Conservation (phyloP, 2,113 vertebrate genomes). For the Amphiprion ocellaris region DNA sequence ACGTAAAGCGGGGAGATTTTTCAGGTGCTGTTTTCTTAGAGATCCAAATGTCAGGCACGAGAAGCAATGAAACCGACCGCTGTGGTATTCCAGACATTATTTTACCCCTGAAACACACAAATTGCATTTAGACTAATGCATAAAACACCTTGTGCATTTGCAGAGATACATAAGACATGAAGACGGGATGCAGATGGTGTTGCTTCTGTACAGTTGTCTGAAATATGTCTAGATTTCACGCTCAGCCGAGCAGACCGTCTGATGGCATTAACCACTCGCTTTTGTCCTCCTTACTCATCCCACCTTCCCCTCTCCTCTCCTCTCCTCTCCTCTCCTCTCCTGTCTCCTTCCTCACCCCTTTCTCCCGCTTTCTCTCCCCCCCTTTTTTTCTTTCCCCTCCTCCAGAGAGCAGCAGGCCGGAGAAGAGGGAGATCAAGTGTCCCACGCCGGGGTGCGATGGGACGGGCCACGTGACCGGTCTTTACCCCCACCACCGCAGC, state of each 20-base stretch:
- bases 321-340: conserved; percentile 12
- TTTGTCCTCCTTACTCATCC: conserved; percentile 67
- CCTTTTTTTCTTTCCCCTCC: not conserved
- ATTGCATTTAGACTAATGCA: conserved; percentile 11
- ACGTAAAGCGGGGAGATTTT: not conserved
- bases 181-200: conserved; percentile 48
- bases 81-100: not conserved
- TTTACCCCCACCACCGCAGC: conserved; percentile 98
- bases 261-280: conserved; percentile 69
- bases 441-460: conserved; percentile 98
- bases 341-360: not conserved
- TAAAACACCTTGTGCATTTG: conserved; percentile 4
- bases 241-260: conserved; percentile 76
- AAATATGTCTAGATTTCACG: conserved; percentile 78
- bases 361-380: not conserved
- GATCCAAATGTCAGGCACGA: not conserved
- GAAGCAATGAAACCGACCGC: not conserved
- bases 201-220: conserved; percentile 57
- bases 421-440: conserved; percentile 98
- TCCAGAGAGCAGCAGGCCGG: conserved; percentile 91
- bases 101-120: conserved; percentile 12
- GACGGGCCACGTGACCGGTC: conserved; percentile 95
- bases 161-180: conserved; percentile 20
- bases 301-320: conserved; percentile 32
- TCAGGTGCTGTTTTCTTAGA: conserved; percentile 24